A percentile compares a stretch with the other conserved stretches of the same genome.
These are phyloP conservation scores for Columba janthina DNA, from an alignment of 2,113 vertebrate species.

Conservation along the genomic window DNA sequence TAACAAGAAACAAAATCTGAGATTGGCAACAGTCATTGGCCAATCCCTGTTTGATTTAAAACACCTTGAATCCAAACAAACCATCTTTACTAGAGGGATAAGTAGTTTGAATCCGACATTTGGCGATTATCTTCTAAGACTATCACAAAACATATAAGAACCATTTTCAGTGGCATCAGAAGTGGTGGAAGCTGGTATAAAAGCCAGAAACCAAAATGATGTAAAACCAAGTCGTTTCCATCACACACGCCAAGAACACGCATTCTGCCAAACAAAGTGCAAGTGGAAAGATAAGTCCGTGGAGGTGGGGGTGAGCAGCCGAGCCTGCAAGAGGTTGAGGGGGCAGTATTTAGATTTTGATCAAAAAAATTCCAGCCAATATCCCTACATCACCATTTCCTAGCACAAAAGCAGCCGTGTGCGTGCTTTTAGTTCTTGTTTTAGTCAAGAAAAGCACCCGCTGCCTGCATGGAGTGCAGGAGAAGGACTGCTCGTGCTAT, in stretches of 20 bases:
- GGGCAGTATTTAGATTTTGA: neutral
- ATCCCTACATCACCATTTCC: neutral
- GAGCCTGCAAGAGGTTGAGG: neutral
- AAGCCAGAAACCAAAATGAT: neutral
- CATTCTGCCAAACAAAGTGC: neutral
- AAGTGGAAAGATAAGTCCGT: fast-evolving
- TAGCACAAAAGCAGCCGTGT: fast-evolving
- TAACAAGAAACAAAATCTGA: neutral
- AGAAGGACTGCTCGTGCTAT: neutral
- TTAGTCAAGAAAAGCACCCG: neutral
- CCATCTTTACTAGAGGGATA: neutral
- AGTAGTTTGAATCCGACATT: neutral
- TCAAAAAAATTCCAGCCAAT: neutral
- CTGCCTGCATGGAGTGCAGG: neutral
- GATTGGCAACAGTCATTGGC: neutral
- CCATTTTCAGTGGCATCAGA: neutral
- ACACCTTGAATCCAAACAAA: neutral
- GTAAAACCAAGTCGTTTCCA: neutral
- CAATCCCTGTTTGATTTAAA: neutral
- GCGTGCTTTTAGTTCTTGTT: neutral
- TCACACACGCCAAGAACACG: fast-evolving
- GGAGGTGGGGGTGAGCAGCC: neutral
- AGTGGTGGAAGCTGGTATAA: neutral
- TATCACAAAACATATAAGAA: neutral
- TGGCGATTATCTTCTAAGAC: neutral